Evolutionary conservation across 2,797 vertebrate species (phyloP).

Genomic region (Acrocephalus scirpaceus): DNA sequence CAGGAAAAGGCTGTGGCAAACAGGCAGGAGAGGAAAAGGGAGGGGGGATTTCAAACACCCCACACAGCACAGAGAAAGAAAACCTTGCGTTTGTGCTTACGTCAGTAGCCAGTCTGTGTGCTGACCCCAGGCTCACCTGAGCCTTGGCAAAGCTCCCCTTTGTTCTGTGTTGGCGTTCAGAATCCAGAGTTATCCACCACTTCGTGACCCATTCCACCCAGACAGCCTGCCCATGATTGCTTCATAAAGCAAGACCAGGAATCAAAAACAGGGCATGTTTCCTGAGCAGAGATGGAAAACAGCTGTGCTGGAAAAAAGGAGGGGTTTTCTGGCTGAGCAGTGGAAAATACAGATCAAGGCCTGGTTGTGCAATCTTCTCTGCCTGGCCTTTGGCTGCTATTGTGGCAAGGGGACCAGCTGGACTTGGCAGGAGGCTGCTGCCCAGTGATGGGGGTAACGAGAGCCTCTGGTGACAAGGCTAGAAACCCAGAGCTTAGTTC

Average conservation of each 20-base stretch:
- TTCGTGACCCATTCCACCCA: conserved; percentile 54
- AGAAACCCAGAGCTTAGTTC: background rate
- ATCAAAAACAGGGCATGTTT: conserved; percentile 67
- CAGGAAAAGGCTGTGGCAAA: conserved; percentile 21
- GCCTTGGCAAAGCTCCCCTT: conserved; percentile 53
- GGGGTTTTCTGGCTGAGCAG: conserved; percentile 54
- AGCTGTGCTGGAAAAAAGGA: conserved; percentile 68
- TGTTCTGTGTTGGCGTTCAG: conserved; percentile 38
- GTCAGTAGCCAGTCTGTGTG: conserved; percentile 44
- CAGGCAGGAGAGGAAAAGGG: conserved; percentile 23
- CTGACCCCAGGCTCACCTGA: conserved; percentile 65
- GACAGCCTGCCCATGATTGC: conserved; percentile 61
- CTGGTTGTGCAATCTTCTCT: conserved; percentile 63
- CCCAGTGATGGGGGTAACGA: background rate
- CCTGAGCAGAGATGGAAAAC: conserved; percentile 74
- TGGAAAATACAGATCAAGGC: conserved; percentile 71
- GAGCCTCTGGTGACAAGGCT: background rate
- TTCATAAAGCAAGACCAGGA: conserved; percentile 65
- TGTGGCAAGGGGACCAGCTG: conserved; percentile 52
- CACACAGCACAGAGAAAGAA: background rate
- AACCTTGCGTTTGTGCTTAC: background rate
- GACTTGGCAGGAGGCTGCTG: conserved; percentile 22
- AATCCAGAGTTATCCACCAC: conserved; percentile 54
- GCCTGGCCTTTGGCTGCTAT: conserved; percentile 47
- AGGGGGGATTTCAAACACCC: conserved; percentile 16